Evolutionary conservation across 2,888 invertebrate genomes (phyloP), one percentile per base, ranked within the genome.

Genomic region (Amphipoea lucens): DNA sequence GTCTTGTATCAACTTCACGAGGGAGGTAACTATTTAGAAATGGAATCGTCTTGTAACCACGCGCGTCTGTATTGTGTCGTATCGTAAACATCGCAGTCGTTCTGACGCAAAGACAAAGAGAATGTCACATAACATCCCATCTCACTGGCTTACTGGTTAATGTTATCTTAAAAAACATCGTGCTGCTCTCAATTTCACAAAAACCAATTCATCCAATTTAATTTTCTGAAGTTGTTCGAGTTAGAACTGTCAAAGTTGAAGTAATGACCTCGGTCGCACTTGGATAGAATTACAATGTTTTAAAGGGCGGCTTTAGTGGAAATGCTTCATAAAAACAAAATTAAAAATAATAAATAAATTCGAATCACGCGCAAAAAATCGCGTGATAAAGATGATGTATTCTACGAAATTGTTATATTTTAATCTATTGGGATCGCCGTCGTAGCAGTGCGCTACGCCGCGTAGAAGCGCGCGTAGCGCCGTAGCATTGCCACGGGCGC

Each of bases 181-280:
- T 54, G 62, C 11, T 45, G 42, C 71, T 74, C 63, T 87, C 78
- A 68, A 72, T 71, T 71, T 76, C 73, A 79, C 17, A 69, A 81
- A 74, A 74, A 87, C 78, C 81, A 77, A 81, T 79, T 79, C 71
- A 51, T 76, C 65, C 71, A 81, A 81, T 83, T 86, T 72, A 79
- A 86, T 88, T 78, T 81, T 57, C 40, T 79, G 62, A 75, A 80
- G 73, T 87, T 73, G 76, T 69, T 68, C 67, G 76, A 80, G 74
- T 82, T 88, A 69, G 45, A 76, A 78, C 60, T 82, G 86, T 79
- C 76, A 75, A 81, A 82, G 78, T 83, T 83, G 65, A 81, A 77
- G 70, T 88, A 79, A 86, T 72, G 77, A 79, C 76, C 81, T 76
- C 67, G 79, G 45, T 66, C 73, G 77, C 57, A 68, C 87, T 80